These are phyloP conservation scores for Hemibagrus wyckioides DNA, from an alignment of 2,113 vertebrate species.

Conservation along the genomic window DNA sequence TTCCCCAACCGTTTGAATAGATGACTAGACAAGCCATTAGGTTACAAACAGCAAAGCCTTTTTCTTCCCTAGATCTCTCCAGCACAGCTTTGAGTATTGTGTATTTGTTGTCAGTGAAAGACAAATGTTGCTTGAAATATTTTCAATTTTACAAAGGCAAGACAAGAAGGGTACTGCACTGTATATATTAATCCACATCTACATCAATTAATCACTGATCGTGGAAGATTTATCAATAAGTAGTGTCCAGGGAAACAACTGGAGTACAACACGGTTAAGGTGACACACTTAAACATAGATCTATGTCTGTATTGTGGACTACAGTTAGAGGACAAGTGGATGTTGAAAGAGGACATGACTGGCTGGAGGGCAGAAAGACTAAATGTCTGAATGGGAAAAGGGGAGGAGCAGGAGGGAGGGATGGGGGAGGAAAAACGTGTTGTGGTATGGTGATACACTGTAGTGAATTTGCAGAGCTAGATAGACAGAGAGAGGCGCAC, in stretches of 20 bases:
- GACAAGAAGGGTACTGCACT: not conserved
- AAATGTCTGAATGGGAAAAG: conserved; percentile 6
- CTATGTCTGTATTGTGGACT: not conserved
- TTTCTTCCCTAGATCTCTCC: not conserved
- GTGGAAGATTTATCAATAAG: not conserved
- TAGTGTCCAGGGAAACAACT: not conserved
- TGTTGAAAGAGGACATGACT: conserved; percentile 11
- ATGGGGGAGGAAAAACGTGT: not conserved
- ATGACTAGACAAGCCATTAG: not conserved
- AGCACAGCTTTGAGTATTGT: not conserved
- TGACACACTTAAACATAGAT: not conserved
- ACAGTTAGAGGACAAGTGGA: conserved; percentile 19
- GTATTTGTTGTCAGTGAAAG: not conserved
- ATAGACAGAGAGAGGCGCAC: not conserved
- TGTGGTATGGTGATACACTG: conserved; percentile 17
- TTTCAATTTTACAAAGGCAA: not conserved
- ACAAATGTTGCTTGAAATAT: not conserved
- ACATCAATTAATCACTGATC: not conserved
- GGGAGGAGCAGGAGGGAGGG: conserved; percentile 7
- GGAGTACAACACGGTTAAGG: not conserved
- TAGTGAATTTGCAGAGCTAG: not conserved
- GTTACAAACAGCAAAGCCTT: not conserved
- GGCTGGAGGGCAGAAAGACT: conserved; percentile 22
- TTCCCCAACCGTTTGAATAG: not conserved
- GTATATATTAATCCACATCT: not conserved